A percentile compares a stretch with the other conserved stretches of the same genome.
Conservation (phyloP, 2,797 vertebrate genomes). For the Uromys caudimaculatus region DNA sequence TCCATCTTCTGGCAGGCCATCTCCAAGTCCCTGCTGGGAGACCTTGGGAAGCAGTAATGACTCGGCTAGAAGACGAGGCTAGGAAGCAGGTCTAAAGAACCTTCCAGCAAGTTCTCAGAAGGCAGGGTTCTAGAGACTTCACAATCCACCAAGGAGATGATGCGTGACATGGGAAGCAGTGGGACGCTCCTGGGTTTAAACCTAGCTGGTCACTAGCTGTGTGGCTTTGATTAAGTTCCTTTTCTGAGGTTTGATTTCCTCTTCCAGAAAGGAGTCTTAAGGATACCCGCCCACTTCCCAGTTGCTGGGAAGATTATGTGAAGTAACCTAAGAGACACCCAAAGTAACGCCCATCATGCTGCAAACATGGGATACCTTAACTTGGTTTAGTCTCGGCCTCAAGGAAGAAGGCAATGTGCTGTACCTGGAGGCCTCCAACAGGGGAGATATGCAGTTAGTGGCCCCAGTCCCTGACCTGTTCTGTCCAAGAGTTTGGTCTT, state of each 20-base stretch:
- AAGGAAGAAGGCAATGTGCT: neutral
- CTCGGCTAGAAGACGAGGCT: neutral
- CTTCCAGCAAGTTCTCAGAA: constrained; percentile 29
- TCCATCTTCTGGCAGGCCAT: neutral
- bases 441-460: neutral
- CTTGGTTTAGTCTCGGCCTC: neutral
- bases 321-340: constrained; percentile 45
- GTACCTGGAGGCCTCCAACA: neutral
- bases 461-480: neutral
- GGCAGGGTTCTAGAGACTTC: constrained; percentile 5
- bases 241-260: constrained; percentile 47
- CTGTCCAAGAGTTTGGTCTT: constrained; percentile 4
- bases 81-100: neutral
- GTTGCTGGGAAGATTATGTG: constrained; percentile 32
- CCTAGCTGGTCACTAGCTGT: neutral
- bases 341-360: neutral
- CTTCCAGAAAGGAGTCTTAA: constrained; percentile 38
- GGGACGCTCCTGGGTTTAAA: neutral
- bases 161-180: neutral
- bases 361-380: neutral
- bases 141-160: neutral
- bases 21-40: neutral
- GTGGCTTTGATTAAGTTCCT: constrained; percentile 2
- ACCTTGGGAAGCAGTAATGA: neutral
- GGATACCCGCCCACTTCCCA: neutral